Conservation (phyloP, 2,888 invertebrate genomes). For the Dorcus parallelipipedus region DNA sequence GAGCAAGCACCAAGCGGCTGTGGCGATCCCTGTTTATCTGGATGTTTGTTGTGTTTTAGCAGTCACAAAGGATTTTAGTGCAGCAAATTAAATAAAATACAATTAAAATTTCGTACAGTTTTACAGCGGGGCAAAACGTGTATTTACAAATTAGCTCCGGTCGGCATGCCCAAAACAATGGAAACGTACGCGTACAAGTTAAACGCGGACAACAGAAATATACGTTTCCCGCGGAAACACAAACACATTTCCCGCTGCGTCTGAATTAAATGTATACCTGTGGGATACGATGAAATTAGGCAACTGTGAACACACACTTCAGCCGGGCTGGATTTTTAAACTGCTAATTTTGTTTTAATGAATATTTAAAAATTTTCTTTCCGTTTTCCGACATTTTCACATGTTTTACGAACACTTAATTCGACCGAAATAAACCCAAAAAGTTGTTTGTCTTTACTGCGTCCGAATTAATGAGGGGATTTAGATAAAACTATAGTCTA, state of each 20-base stretch:
- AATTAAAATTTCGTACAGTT: conserved; percentile 2
- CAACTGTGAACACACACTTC: conserved; percentile 1
- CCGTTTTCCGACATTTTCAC: too few relatives aligned
- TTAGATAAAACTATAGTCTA: too few relatives aligned
- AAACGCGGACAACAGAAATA: conserved; percentile 11
- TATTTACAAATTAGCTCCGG: neutral
- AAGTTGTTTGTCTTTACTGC: too few relatives aligned
- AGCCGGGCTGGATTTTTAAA: neutral
- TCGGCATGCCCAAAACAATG: neutral
- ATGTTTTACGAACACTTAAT: too few relatives aligned
- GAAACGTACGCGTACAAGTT: conserved; percentile 1
- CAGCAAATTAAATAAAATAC: neutral
- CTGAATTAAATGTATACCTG: conserved; percentile 17
- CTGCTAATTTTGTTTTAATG: too few relatives aligned
- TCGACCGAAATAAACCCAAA: too few relatives aligned
- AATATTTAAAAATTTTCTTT: too few relatives aligned
- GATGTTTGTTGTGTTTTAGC: too few relatives aligned
- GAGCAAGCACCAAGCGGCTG: too few relatives aligned
- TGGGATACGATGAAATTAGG: conserved; percentile 13
- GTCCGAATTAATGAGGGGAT: too few relatives aligned
- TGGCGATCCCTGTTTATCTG: too few relatives aligned
- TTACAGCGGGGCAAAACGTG: neutral
- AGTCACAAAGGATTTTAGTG: neutral
- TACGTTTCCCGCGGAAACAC: conserved; percentile 14
- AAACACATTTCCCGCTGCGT: conserved; percentile 15